phyloP scores from a whole-genome alignment of 2,113 vertebrate genomes.

The Tetraodon nigroviridis region DNA sequence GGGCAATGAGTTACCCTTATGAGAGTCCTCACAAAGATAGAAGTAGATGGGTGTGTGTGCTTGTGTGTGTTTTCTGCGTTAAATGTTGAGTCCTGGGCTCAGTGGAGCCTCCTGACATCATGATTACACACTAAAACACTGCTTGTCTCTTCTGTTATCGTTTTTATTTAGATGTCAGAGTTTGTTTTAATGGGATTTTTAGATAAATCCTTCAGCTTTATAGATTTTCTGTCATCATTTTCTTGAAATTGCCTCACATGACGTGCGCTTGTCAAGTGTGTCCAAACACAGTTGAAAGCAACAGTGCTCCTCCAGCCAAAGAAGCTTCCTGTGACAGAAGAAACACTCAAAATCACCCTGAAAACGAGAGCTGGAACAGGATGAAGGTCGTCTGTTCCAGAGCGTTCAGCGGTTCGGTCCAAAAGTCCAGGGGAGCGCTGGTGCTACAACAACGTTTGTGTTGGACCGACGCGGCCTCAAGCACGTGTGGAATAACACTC shows the following conservation, averaged over 20 bases:
- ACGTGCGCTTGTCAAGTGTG: neutral
- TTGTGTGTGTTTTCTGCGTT: conserved; percentile 17
- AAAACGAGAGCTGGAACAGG: neutral
- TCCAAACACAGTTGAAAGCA: neutral
- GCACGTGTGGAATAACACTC: too few species aligned
- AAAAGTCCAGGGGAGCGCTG: too few species aligned
- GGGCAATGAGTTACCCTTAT: too few species aligned
- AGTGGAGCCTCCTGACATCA: conserved; percentile 24
- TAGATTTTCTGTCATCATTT: neutral
- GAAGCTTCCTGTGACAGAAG: neutral
- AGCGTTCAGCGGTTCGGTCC: too few species aligned
- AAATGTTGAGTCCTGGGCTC: conserved; percentile 29
- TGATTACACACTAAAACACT: conserved; percentile 21
- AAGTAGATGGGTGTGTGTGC: neutral
- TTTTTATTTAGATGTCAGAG: neutral
- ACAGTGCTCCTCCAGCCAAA: neutral
- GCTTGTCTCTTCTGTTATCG: conserved; percentile 6
- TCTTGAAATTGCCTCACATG: neutral
- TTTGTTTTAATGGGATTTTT: neutral
- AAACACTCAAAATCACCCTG: neutral
- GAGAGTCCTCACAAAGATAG: neutral
- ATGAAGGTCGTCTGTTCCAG: too few species aligned
- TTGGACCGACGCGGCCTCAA: too few species aligned
- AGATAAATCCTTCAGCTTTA: neutral
- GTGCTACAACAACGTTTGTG: too few species aligned